Base-by-base conservation (phyloP, 1,140 invertebrate genomes). In the Orussus abietinus region DNA sequence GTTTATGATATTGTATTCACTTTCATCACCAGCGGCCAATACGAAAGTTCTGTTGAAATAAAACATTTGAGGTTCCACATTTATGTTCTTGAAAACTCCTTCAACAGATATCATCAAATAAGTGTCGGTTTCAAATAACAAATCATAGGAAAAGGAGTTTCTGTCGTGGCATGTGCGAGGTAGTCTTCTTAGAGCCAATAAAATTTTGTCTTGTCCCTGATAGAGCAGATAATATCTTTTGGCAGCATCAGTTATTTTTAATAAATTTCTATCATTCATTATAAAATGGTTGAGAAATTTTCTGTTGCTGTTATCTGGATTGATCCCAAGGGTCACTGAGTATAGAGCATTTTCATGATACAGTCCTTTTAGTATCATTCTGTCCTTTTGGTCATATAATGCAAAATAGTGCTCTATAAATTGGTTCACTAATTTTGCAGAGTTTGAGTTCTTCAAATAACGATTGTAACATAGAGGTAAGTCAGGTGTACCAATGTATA, bases 1-100 rank as follows among this genome's bases (percentile, higher is more conserved):
- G 39, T 73, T 73, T 4, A 66, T 4, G 25, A 73, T 68, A 34
- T 61, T 63, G 19, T 57, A 73, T 7, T 73, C 69, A 21, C 69
- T 50, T 0, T 70, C 59, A 2, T 52, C 50, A 1, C 50, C 13
- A 13, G 41, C 45, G 4, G 42, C 5, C 7, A 73, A 25, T 2
- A 69, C 33, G 21, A 73, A 73, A 0, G 66, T 69, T 34, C 70
- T 54, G 5, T 52, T 66, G 18, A 72, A 72, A 5, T 53, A 42
- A 11, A 64, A 46, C 11, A 59, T 15, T 31, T 63, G 55, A 13
- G 28, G 14, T 1, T 37, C 30, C 15, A 25, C 5, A 10, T 31
- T 45, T 6, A 39, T 48, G 2, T 28, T 46, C 25, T 59, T 62
- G 5, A 71, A 64, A 1, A 65, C 11, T 12, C 70, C 70, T 5